Conservation (phyloP, 2,888 invertebrate genomes). For the Tuberolachnus salignus region DNA sequence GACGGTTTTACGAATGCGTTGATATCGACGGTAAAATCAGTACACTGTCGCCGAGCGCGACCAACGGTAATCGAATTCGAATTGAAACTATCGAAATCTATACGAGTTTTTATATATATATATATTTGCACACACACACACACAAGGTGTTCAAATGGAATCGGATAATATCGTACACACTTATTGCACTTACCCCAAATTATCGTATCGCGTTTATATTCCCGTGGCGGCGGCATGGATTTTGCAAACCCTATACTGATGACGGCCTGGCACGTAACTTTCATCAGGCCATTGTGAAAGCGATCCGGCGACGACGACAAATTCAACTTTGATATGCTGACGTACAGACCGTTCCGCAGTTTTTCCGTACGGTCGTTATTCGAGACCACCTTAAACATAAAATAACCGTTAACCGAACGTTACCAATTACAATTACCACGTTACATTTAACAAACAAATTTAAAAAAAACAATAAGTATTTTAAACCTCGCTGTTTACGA, state of each 20-base stretch:
- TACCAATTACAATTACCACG: too few relatives aligned
- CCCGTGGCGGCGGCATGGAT: slow-evolving; percentile 37
- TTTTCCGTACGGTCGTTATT: slow-evolving; percentile 47
- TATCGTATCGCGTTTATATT: slow-evolving; percentile 49
- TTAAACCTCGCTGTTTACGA: too few relatives aligned
- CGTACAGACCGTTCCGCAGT: slow-evolving; percentile 65
- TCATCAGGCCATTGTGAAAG: slow-evolving; percentile 69
- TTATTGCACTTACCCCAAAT: slow-evolving; percentile 37
- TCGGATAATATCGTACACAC: slow-evolving; percentile 5
- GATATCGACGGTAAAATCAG: neutral
- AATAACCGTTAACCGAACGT: too few relatives aligned
- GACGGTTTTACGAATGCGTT: neutral
- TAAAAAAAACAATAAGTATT: too few relatives aligned
- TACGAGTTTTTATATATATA: too few relatives aligned
- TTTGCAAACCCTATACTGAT: slow-evolving; percentile 60
- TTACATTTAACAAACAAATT: too few relatives aligned
- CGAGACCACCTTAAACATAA: slow-evolving; percentile 2
- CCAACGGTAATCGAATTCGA: neutral
- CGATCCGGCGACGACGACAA: slow-evolving; percentile 67
- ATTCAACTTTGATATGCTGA: slow-evolving; percentile 67
- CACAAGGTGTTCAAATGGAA: slow-evolving; percentile 1
- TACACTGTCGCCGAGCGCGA: neutral
- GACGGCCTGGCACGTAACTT: slow-evolving; percentile 69
- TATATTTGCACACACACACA: neutral
- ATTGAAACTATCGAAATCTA: too few relatives aligned